Evolutionary conservation across 2,113 vertebrate genomes (phyloP).

Genomic region (Pionites leucogaster): DNA sequence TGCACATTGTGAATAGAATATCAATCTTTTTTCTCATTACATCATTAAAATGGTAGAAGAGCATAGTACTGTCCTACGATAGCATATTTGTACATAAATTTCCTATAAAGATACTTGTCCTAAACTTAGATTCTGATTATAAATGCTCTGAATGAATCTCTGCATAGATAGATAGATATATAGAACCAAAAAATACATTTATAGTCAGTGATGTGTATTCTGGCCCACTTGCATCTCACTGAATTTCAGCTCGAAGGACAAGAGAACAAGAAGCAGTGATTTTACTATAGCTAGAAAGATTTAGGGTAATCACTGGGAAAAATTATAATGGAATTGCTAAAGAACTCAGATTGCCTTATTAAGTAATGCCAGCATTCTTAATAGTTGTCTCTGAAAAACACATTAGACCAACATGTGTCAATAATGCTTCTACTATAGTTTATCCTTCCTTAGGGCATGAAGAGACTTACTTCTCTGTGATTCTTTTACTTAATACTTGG

Average conservation of each 20-base stretch:
- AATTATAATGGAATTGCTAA: not conserved
- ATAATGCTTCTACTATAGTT: not conserved
- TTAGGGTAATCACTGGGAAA: not conserved
- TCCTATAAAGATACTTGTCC: not conserved
- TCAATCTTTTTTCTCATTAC: not conserved
- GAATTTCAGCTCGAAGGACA: not conserved
- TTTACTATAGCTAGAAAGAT: not conserved
- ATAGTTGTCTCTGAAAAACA: not conserved
- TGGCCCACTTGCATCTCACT: not conserved
- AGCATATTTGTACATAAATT: not conserved
- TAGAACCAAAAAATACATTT: not conserved
- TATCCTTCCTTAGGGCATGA: not conserved
- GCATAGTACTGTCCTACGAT: rapidly evolving
- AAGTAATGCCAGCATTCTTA: not conserved
- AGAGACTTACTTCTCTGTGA: not conserved
- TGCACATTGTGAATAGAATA: not conserved
- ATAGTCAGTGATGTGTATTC: not conserved
- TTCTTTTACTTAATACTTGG: not conserved
- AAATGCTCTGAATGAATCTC: not conserved
- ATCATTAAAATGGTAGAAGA: not conserved
- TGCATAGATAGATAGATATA: not conserved
- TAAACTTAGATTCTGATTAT: not conserved
- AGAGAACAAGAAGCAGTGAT: not conserved
- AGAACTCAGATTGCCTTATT: not conserved
- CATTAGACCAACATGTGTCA: not conserved